phyloP scores from a whole-genome alignment of 2,888 invertebrate genomes.

The Caenorhabditis sp. region DNA sequence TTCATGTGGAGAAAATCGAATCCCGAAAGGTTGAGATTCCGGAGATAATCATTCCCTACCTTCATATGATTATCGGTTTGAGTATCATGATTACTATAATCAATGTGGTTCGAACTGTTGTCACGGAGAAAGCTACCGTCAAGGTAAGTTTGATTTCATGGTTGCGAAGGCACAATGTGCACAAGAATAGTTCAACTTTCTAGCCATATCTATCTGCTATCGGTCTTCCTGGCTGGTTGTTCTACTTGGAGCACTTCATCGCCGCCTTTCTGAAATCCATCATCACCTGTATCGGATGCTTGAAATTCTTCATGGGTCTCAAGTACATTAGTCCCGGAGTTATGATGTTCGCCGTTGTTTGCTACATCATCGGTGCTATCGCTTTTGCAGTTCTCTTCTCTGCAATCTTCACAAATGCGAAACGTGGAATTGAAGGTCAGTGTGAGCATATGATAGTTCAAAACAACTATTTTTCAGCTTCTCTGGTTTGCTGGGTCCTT shows the following conservation, averaged over 20 bases:
- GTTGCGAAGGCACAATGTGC: neutral
- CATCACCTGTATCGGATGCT: slow-evolving; percentile 27
- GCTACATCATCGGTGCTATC: slow-evolving; percentile 36
- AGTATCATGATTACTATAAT: slow-evolving; percentile 31
- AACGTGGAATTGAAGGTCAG: slow-evolving; percentile 22
- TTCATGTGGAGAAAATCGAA: slow-evolving; percentile 3
- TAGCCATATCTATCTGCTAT: slow-evolving; percentile 42
- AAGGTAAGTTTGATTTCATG: neutral
- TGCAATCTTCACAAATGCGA: slow-evolving; percentile 32
- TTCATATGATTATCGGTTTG: slow-evolving; percentile 16
- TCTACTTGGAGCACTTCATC: slow-evolving; percentile 37
- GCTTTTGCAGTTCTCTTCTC: slow-evolving; percentile 26
- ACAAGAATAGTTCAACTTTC: neutral
- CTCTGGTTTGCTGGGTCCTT: slow-evolving; percentile 29
- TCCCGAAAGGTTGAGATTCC: slow-evolving; percentile 2
- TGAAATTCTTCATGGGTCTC: slow-evolving; percentile 23
- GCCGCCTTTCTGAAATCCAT: slow-evolving; percentile 16
- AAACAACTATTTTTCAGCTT: neutral
- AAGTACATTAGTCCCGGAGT: slow-evolving; percentile 12
- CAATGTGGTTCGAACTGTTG: slow-evolving; percentile 26
- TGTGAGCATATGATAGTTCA: neutral
- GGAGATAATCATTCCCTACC: slow-evolving; percentile 5
- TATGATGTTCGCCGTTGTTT: neutral
- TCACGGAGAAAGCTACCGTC: slow-evolving; percentile 26
- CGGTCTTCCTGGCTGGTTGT: slow-evolving; percentile 30